phyloP scores from a whole-genome alignment of 2,113 vertebrate genomes.

The Girardinichthys multiradiatus region DNA sequence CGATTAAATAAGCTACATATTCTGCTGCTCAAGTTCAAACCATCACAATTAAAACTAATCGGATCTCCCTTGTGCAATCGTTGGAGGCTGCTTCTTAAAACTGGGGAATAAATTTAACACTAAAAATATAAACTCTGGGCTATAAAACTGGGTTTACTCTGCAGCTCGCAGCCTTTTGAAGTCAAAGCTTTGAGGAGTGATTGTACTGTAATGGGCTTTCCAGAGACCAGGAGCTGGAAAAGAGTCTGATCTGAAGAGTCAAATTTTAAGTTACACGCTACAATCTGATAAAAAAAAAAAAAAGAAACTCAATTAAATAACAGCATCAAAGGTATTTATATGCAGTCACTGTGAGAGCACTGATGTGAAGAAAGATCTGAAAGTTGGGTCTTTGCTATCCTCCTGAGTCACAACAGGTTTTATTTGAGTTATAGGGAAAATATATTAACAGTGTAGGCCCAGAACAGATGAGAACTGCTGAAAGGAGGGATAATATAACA shows the following conservation, averaged over 20 bases:
- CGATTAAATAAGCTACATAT: constrained; percentile 59
- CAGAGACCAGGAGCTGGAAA: constrained; percentile 35
- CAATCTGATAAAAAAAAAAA: constrained; percentile 43
- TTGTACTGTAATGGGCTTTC: constrained; percentile 46
- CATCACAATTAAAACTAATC: constrained; percentile 31
- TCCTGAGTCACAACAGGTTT: constrained; percentile 61
- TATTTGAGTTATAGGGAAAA: constrained; percentile 7
- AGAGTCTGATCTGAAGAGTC: constrained; percentile 36
- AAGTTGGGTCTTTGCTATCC: constrained; percentile 56
- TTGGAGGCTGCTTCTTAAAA: constrained; percentile 3
- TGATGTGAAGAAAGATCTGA: constrained; percentile 45
- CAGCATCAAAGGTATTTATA: constrained; percentile 72
- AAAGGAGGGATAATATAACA: constrained; percentile 33
- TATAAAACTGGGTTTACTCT: constrained; percentile 9
- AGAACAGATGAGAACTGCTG: constrained; percentile 47
- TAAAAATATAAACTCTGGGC: constrained; percentile 45
- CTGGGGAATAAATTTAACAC: constrained; percentile 28
- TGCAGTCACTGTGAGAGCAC: constrained; percentile 59
- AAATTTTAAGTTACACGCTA: constrained; percentile 49
- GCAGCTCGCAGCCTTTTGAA: constrained; percentile 10
- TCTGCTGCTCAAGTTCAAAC: constrained; percentile 30
- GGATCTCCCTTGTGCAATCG: background rate
- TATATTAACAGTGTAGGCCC: constrained; percentile 21
- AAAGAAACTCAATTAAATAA: constrained; percentile 76
- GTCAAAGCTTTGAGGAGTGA: constrained; percentile 44